phyloP scores from a whole-genome alignment of 2,797 vertebrate species.

The Agapornis canus region DNA sequence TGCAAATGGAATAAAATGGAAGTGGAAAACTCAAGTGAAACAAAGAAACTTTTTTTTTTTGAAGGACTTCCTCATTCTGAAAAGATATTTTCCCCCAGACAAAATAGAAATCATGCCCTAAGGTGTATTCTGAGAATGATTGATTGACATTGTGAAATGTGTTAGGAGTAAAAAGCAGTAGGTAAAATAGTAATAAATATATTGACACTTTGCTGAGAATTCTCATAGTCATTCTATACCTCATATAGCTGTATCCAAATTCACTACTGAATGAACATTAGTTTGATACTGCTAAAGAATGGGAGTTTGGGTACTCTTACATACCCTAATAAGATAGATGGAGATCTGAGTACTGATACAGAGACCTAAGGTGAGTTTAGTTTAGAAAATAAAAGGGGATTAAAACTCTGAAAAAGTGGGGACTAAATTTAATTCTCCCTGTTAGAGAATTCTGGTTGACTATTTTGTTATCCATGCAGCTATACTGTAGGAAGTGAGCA shows the following conservation, averaged over 20 bases:
- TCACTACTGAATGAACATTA: neutral
- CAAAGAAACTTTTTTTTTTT: neutral
- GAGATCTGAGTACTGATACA: neutral
- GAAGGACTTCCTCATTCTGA: neutral
- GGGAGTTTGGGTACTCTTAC: neutral
- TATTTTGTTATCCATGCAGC: neutral
- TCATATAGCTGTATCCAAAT: neutral
- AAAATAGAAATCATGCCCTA: neutral
- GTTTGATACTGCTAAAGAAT: neutral
- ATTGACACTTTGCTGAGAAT: neutral
- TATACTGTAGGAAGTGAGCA: neutral
- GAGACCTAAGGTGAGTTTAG: neutral
- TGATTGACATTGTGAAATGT: neutral
- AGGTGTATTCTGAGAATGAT: neutral
- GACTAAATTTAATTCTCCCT: neutral
- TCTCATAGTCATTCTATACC: neutral
- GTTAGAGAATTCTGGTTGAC: neutral
- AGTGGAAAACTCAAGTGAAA: neutral
- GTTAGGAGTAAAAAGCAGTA: neutral
- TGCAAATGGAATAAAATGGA: neutral
- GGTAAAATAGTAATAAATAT: neutral
- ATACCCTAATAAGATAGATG: neutral
- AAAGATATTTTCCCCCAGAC: neutral
- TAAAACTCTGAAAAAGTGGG: neutral
- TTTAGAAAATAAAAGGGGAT: neutral